These are phyloP conservation scores for Ptychoptera albimana DNA, from an alignment of 2,888 invertebrate species.

Conservation along the genomic window DNA sequence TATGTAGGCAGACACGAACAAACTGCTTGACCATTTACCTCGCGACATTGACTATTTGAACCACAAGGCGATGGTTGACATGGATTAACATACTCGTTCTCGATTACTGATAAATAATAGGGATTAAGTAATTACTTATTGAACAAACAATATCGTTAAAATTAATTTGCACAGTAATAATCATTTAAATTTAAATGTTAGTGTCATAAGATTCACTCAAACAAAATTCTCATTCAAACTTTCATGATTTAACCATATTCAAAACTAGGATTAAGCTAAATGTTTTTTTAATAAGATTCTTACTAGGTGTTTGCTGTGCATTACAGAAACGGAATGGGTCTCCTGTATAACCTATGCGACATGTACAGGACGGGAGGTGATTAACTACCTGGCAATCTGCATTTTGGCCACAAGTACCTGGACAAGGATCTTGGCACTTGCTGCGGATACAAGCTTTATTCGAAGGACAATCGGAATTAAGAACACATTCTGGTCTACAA, in stretches of 20 bases:
- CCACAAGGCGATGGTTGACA: conserved; percentile 68
- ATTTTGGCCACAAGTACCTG: conserved; percentile 51
- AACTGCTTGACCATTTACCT: conserved; percentile 40
- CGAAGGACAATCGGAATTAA: conserved; percentile 49
- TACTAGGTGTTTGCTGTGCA: conserved; percentile 35
- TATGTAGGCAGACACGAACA: conserved; percentile 54
- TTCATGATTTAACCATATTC: no score
- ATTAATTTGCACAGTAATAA: no score
- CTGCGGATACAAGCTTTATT: conserved; percentile 50
- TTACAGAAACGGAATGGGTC: conserved; percentile 51
- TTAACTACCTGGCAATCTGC: conserved; percentile 52
- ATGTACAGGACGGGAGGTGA: conserved; percentile 57
- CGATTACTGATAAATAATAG: not conserved
- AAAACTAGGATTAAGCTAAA: conserved; percentile 6
- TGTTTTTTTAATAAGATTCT: no score
- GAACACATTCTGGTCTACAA: conserved; percentile 54
- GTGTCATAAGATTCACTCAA: conserved; percentile 13
- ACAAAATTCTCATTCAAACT: no score
- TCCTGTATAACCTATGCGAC: conserved; percentile 44
- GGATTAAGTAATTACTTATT: not conserved
- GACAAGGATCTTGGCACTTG: conserved; percentile 57
- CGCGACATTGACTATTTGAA: conserved; percentile 54
- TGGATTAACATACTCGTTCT: conserved; percentile 34
- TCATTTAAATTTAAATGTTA: no score
- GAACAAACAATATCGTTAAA: conserved; percentile 11